Conservation (phyloP, 2,113 vertebrate species). For the Talpa occidentalis region DNA sequence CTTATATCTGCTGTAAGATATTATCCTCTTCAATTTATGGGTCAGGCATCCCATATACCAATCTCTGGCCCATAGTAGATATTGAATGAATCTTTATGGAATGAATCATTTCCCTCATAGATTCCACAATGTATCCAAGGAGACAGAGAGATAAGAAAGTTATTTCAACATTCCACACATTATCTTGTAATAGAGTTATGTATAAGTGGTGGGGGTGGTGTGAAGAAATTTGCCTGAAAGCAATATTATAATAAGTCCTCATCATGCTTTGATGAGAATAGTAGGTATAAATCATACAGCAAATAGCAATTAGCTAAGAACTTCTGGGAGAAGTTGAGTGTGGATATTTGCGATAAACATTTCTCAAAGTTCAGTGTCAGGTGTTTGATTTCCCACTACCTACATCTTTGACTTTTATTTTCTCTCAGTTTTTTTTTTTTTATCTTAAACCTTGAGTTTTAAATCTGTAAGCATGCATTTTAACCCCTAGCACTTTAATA, state of each 20-base stretch:
- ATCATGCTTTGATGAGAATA: slow-evolving; percentile 61
- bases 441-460: not conserved
- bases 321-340: slow-evolving; percentile 22
- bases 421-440: not conserved
- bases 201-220: not conserved
- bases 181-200: not conserved
- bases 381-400: not conserved
- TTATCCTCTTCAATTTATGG: not conserved
- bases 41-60: not conserved
- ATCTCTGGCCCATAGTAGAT: not conserved
- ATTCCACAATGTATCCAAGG: not conserved
- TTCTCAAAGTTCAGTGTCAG: not conserved
- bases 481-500: not conserved
- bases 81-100: not conserved
- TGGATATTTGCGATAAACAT: slow-evolving; percentile 37
- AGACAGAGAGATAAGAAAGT: not conserved
- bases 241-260: not conserved
- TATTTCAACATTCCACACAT: not conserved
- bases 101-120: not conserved
- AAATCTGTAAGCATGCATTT: not conserved
- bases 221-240: not conserved
- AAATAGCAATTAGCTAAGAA: slow-evolving; percentile 61
- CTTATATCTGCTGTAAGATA: not conserved
- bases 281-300: slow-evolving; percentile 28
- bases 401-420: slow-evolving; percentile 44